Percentiles rank a stretch among this genome's conserved stretches.
Evolutionary conservation across 2,888 invertebrate species (phyloP).

Genomic region (Adineta ricciae): DNA sequence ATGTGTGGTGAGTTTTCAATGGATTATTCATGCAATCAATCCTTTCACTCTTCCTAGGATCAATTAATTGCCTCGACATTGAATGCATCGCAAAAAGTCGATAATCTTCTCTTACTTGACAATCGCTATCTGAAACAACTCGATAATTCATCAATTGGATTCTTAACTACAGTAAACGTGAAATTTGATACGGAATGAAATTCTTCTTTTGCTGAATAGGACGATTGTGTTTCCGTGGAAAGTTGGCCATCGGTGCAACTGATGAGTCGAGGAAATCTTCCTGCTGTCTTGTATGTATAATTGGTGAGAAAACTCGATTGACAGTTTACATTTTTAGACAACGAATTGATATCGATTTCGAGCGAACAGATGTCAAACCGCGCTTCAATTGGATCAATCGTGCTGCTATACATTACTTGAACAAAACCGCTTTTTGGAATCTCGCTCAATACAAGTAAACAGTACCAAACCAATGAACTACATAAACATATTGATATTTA

Average conservation of each 20-base stretch:
- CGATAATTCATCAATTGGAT: background rate
- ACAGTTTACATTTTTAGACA: background rate
- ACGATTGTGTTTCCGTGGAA: background rate
- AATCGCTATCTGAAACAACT: slow-evolving; percentile 12
- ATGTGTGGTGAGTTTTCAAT: background rate
- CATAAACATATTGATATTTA: too few relatives aligned
- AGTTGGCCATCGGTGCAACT: slow-evolving; percentile 18
- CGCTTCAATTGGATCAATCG: slow-evolving; percentile 21
- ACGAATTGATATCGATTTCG: slow-evolving; percentile 20
- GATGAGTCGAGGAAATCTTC: slow-evolving; percentile 17
- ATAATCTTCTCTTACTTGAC: slow-evolving; percentile 10
- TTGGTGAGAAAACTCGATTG: background rate
- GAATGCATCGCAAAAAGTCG: slow-evolving; percentile 1
- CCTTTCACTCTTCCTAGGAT: background rate
- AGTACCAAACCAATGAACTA: background rate
- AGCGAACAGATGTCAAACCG: slow-evolving; percentile 6
- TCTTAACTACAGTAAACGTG: background rate
- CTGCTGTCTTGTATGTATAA: background rate
- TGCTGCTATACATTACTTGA: slow-evolving; percentile 15
- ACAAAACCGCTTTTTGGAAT: slow-evolving; percentile 18
- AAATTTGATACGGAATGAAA: background rate
- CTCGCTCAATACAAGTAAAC: background rate
- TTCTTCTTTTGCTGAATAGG: background rate
- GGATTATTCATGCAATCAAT: too few relatives aligned
- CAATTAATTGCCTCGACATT: background rate